Base-by-base conservation (phyloP, 2,797 vertebrate species). In the Sebastes glaucus region DNA sequence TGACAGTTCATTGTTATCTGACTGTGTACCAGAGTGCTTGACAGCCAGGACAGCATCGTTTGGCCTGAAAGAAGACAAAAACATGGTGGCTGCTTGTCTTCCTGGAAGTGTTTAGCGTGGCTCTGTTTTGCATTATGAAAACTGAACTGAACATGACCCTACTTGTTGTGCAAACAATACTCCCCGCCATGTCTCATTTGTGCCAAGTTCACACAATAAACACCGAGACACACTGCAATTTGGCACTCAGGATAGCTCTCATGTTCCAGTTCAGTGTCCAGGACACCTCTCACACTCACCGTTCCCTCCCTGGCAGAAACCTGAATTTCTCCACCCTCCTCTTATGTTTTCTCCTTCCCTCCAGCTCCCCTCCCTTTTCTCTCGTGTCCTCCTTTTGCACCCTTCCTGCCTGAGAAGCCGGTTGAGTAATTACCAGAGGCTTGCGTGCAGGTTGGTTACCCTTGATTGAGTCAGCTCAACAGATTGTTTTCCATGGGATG, bases 391-490 rank as follows among this genome's bases (percentile, higher is more conserved):
- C 75, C 14, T 53, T 87, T 80, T 85, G 61, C 69, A 71, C 87
- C 64, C 80, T 64, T 57, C 60, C 72, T 77, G 32, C 28, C 73
- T 32, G 38, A 80, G 80, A 80, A 80, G 79, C 64, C 42, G 2
- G 69, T 74, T 90, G 78, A 88, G 73, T 86, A 91, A 91, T 88
- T 89, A 90, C 87, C 74, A 83, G 69, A 81, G 79, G 71, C 82
- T 92, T 90, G 90, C 88, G 87, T 94, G 92, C 90, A 71, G 78
- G 85, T 87, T 70, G 80, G 88, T 89, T 90, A 89, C 90, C 88
- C 89, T 88, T 71, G 86, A 87, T 88, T 92, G 92, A 94, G 81
- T 94, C 93, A 91, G 85, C 88, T 87, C 78, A 74, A 86, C 89
- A 83, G 90, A 86, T 90, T 89, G 87, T 89, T 91, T 88, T 91